Conservation (phyloP, 2,113 vertebrate species). For the Dendrocopos noguchii region DNA sequence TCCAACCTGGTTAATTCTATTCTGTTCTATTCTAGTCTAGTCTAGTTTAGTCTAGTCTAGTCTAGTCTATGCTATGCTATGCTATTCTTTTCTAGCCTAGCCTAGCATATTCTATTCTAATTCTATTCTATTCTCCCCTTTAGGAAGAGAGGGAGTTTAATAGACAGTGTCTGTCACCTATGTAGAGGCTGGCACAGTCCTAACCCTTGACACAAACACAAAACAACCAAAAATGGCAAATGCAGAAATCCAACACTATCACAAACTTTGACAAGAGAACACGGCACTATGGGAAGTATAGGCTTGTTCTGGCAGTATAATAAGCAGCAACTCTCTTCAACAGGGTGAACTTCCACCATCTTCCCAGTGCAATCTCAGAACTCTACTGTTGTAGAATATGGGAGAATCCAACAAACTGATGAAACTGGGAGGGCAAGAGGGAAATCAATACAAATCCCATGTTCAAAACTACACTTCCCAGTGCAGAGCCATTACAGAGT, state of each 20-base stretch:
- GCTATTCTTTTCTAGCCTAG: too few species aligned
- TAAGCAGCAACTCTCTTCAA: neutral
- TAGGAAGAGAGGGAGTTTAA: too few species aligned
- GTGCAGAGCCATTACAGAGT: neutral
- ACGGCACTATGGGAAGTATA: neutral
- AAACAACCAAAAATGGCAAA: neutral
- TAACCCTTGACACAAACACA: neutral
- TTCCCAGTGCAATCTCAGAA: neutral
- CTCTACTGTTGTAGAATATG: neutral
- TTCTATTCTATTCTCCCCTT: too few species aligned
- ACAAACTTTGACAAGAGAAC: neutral
- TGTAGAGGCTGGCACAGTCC: too few species aligned
- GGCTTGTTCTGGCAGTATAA: fast-evolving
- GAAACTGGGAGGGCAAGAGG: neutral
- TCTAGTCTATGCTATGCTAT: too few species aligned
- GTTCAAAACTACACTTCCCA: neutral
- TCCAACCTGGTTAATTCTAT: too few species aligned
- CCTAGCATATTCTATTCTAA: too few species aligned
- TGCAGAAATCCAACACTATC: neutral
- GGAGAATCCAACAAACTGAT: neutral
- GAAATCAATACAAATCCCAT: neutral
- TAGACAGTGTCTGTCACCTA: too few species aligned
- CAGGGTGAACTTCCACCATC: neutral
- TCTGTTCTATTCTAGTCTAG: too few species aligned
- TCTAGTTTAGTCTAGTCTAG: too few species aligned